phyloP scores from a whole-genome alignment of 2,888 invertebrate genomes.

The Venusia cambrica region DNA sequence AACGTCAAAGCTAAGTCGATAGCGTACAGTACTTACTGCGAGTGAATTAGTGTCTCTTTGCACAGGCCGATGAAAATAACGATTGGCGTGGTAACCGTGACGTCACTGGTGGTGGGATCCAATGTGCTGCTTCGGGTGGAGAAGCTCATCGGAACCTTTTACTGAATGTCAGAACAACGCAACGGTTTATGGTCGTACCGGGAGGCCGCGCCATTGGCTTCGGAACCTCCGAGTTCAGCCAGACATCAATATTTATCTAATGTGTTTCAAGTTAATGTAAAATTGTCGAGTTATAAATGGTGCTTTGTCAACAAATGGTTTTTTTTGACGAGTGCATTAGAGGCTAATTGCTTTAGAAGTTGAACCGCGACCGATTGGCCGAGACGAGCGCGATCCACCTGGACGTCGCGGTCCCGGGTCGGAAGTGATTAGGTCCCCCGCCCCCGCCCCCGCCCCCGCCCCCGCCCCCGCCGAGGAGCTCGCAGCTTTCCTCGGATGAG shows the following conservation, averaged over 20 bases:
- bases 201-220: too few relatives aligned
- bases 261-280: slow-evolving; percentile 6
- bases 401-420: slow-evolving; percentile 47
- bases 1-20: too few relatives aligned
- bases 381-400: slow-evolving; percentile 48
- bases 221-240: too few relatives aligned
- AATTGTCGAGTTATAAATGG: slow-evolving; percentile 20
- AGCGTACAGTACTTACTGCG: too few relatives aligned
- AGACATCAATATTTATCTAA: neutral
- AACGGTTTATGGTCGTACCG: too few relatives aligned
- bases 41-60: slow-evolving; percentile 1
- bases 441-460: too few relatives aligned
- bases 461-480: slow-evolving; percentile 38
- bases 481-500: slow-evolving; percentile 55
- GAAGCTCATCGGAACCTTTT: slow-evolving; percentile 37
- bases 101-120: slow-evolving; percentile 57
- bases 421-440: slow-evolving; percentile 55
- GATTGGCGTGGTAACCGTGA: slow-evolving; percentile 60
- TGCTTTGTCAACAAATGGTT: slow-evolving; percentile 20
- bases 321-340: slow-evolving; percentile 29
- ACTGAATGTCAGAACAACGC: neutral
- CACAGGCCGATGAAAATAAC: slow-evolving; percentile 70
- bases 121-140: slow-evolving; percentile 58
- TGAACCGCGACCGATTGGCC: slow-evolving; percentile 46
- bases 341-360: slow-evolving; percentile 43